These are phyloP conservation scores for Phymorhynchus buccinoides DNA, from an alignment of 1,140 invertebrate species.

Conservation along the genomic window DNA sequence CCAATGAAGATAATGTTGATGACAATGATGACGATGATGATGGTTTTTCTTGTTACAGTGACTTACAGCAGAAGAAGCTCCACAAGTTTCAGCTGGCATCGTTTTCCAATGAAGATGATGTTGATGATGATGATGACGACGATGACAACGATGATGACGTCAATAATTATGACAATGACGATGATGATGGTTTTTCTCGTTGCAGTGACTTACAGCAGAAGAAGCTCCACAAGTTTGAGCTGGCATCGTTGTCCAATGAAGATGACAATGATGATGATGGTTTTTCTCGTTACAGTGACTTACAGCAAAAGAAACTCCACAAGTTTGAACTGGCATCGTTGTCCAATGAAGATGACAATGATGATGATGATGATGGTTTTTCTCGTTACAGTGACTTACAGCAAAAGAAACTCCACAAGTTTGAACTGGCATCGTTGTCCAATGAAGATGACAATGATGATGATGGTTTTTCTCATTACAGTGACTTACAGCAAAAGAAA, in stretches of 20 bases:
- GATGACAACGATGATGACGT: no score
- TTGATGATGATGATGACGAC: no score
- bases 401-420: conserved; percentile 96
- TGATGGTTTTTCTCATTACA: conserved; percentile 76
- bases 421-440: conserved; percentile 96
- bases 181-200: conserved; percentile 60
- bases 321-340: conserved; percentile 98
- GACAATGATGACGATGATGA: background rate
- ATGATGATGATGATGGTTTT: background rate
- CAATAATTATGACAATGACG: no score
- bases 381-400: conserved; percentile 84
- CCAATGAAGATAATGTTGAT: no score
- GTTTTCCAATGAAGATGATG: conserved; percentile 84
- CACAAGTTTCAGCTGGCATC: conserved; percentile 99
- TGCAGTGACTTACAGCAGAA: conserved; percentile 92
- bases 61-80: conserved; percentile 91
- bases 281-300: conserved; percentile 79
- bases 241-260: conserved; percentile 98
- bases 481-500: conserved; percentile 91
- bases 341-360: conserved; percentile 80
- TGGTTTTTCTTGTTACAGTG: conserved; percentile 77
- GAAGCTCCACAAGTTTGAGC: conserved; percentile 97
- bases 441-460: conserved; percentile 77
- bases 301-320: conserved; percentile 94
- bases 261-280: no score